Conservation (phyloP, 2,888 invertebrate genomes). For the Dryobota labecula region DNA sequence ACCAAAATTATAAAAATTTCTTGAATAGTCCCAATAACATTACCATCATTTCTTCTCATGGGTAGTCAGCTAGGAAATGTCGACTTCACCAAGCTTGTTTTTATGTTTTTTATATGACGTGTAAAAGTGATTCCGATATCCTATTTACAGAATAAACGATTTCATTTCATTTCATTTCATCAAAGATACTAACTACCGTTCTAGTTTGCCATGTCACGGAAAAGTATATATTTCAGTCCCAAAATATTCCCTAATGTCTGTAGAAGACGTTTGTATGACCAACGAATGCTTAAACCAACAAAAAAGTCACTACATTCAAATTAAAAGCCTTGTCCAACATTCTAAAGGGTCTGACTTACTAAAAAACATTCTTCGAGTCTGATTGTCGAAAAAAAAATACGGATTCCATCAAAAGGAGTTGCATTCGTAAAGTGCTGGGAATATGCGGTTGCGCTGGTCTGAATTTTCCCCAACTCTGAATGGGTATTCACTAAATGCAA, state of each 20-base stretch:
- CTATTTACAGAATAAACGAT: no score
- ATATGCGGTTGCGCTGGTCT: constrained; percentile 80
- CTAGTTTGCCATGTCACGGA: no score
- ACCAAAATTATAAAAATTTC: neutral
- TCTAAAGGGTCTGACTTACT: constrained; percentile 67
- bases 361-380: constrained; percentile 78
- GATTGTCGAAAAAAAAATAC: constrained; percentile 87
- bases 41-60: no score
- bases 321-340: constrained; percentile 66
- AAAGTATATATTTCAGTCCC: neutral
- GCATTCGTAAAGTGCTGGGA: constrained; percentile 86
- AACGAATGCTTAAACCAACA: constrained; percentile 31
- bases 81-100: no score
- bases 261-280: constrained; percentile 31
- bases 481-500: constrained; percentile 89
- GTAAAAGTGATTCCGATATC: no score
- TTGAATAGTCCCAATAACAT: neutral
- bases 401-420: constrained; percentile 85
- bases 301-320: constrained; percentile 58
- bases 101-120: no score
- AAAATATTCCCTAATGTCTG: constrained; percentile 10
- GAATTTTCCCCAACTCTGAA: constrained; percentile 85
- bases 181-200: neutral
- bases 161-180: no score
- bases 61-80: no score